Percentiles rank a stretch among this genome's conserved stretches.
Conservation (phyloP, 2,888 invertebrate species). For the Amphimallon solstitiale region DNA sequence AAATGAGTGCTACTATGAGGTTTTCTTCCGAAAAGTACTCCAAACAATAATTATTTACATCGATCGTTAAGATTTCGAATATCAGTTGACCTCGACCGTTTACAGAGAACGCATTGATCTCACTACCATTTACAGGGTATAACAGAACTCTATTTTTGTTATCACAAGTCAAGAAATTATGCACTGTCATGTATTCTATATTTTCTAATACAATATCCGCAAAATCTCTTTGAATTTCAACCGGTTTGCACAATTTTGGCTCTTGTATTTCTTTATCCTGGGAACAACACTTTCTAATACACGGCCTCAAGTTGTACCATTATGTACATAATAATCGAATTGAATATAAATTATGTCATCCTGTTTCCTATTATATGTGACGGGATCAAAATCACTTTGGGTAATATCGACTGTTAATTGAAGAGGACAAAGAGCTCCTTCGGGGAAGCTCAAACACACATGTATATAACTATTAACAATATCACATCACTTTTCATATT, state of each 20-base stretch:
- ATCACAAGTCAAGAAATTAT: background rate
- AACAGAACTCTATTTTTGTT: slow-evolving; percentile 8
- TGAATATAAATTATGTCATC: slow-evolving; percentile 25
- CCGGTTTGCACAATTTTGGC: background rate
- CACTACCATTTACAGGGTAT: slow-evolving; percentile 14
- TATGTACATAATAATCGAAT: slow-evolving; percentile 22
- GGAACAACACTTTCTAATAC: slow-evolving; percentile 39
- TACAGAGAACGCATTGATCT: slow-evolving; percentile 12
- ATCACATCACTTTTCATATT: slow-evolving; percentile 21
- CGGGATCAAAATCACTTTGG: slow-evolving; percentile 14
- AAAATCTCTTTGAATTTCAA: slow-evolving; percentile 2
- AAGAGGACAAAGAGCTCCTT: slow-evolving; percentile 10
- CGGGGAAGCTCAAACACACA: background rate
- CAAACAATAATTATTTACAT: slow-evolving; percentile 27
- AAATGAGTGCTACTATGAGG: slow-evolving; percentile 15
- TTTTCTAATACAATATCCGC: slow-evolving; percentile 19
- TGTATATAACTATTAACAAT: slow-evolving; percentile 14
- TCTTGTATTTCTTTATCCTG: slow-evolving; percentile 15
- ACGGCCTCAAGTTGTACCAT: slow-evolving; percentile 29
- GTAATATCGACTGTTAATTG: slow-evolving; percentile 25
- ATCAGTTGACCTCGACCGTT: slow-evolving; percentile 3
- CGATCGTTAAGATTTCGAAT: background rate
- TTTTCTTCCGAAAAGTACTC: slow-evolving; percentile 22
- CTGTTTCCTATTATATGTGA: slow-evolving; percentile 18
- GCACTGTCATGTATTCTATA: background rate